A percentile compares a stretch with the other conserved stretches of the same genome.
Evolutionary conservation across 2,888 invertebrate genomes (phyloP).

Genomic region (Rhopalosiphum nymphaeae): DNA sequence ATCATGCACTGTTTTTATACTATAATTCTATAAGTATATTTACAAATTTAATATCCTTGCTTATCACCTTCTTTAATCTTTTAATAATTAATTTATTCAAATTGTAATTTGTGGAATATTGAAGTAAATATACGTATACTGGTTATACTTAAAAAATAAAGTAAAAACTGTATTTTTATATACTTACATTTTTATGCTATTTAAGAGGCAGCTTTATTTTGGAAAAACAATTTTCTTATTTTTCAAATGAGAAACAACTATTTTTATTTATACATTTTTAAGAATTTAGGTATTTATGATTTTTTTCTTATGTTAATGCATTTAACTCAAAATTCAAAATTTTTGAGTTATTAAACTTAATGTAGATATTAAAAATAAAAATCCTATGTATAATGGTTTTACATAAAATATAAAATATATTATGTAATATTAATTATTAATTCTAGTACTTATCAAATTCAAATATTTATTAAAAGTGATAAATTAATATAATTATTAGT

Average conservation of each 20-base stretch:
- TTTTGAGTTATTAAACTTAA: background rate
- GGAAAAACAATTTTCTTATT: background rate
- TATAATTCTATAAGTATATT: background rate
- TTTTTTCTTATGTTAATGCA: background rate
- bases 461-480: too few relatives aligned
- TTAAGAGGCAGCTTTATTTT: background rate
- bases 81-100: background rate
- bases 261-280: background rate
- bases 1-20: background rate
- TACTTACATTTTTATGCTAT: background rate
- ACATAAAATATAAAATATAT: background rate
- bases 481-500: too few relatives aligned
- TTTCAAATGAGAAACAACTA: background rate
- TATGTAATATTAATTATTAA: background rate
- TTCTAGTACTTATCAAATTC: too few relatives aligned
- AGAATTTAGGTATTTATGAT: too few relatives aligned
- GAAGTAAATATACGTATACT: background rate
- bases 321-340: background rate
- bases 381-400: background rate
- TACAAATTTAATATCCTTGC: background rate
- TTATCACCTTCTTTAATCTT: background rate
- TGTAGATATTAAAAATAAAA: background rate
- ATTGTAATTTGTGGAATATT: background rate
- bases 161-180: background rate
- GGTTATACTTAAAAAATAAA: background rate